phyloP scores from a whole-genome alignment of 2,888 invertebrate genomes.

The Noctua janthe region DNA sequence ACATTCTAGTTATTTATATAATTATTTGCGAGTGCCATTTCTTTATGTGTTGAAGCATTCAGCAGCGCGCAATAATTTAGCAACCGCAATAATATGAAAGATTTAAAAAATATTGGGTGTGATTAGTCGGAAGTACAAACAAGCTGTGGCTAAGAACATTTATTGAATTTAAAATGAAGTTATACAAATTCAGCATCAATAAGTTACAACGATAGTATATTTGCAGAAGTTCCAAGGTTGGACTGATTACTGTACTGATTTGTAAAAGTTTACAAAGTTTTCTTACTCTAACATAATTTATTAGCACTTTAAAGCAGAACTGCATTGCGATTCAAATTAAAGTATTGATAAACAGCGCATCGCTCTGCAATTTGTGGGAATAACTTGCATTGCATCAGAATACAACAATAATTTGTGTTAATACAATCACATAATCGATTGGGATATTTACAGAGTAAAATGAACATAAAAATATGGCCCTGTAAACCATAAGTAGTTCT shows the following conservation, averaged over 20 bases:
- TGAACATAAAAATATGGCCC: not conserved
- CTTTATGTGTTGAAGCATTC: constrained; percentile 27
- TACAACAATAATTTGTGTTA: constrained; percentile 1
- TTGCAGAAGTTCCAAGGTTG: not conserved
- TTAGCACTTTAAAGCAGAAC: not conserved
- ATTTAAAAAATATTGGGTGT: not conserved
- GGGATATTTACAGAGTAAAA: not conserved
- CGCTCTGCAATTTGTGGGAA: not conserved
- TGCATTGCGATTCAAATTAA: constrained; percentile 33
- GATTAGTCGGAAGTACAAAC: constrained; percentile 7
- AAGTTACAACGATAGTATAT: not conserved
- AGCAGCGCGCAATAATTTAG: constrained; percentile 22
- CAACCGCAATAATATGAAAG: not conserved
- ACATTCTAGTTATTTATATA: constrained; percentile 1
- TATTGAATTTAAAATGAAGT: not conserved
- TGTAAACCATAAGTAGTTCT: not conserved
- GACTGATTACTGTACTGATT: not conserved
- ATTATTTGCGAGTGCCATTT: constrained; percentile 36
- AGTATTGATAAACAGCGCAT: constrained; percentile 20
- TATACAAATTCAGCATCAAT: constrained; percentile 5
- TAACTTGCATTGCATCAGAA: constrained; percentile 15
- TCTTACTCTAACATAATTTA: not conserved
- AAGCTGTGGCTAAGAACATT: constrained; percentile 9
- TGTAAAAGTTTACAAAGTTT: constrained; percentile 11
- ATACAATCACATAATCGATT: not conserved